Evolutionary conservation across 2,797 vertebrate species (phyloP).

Genomic region (Galaxias olidus): DNA sequence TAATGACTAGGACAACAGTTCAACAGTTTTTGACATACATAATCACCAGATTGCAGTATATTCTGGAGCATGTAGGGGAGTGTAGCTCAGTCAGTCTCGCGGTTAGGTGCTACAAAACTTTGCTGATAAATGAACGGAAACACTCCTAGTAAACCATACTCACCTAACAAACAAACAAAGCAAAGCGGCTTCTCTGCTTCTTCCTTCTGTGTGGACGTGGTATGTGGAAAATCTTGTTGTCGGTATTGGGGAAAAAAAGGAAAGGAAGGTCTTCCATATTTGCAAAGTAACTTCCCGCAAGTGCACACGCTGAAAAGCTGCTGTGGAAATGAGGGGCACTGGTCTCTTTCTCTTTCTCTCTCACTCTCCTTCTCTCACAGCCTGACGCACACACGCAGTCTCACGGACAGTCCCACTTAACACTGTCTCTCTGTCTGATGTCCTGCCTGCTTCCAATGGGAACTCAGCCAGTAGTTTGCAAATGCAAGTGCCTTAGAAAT

Average conservation of each 20-base stretch:
- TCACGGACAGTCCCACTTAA: conserved; percentile 36
- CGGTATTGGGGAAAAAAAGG: not conserved
- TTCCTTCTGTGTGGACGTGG: not conserved
- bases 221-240: not conserved
- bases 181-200: not conserved
- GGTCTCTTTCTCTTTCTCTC: conserved; percentile 48
- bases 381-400: conserved; percentile 27
- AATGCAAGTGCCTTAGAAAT: conserved; percentile 67
- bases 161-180: no score
- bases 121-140: no score
- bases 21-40: no score
- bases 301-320: conserved; percentile 58
- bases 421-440: conserved; percentile 54
- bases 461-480: conserved; percentile 72
- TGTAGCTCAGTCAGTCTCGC: no score
- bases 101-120: no score
- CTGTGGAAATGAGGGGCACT: conserved; percentile 61
- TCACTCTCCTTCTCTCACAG: conserved; percentile 25
- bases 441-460: conserved; percentile 64
- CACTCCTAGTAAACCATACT: no score
- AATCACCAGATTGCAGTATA: no score
- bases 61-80: no score
- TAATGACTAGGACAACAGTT: no score
- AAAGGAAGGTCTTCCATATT: conserved; percentile 68
- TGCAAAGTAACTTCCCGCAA: conserved; percentile 59